Conservation (phyloP, 53 echinoderm and acorn worm genomes). For the Paracentrotus lividus region DNA sequence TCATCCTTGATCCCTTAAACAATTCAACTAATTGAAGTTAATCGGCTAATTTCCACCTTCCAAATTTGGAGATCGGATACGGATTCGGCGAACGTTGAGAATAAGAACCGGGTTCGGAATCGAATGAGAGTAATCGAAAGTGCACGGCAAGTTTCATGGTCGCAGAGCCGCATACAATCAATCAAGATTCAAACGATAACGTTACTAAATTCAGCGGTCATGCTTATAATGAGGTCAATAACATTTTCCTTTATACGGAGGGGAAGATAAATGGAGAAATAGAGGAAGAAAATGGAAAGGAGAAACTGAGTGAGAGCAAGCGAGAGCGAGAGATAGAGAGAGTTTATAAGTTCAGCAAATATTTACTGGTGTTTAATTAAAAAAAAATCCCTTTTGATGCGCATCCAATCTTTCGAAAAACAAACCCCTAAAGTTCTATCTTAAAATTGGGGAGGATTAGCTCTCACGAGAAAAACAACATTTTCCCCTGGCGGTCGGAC, state of each 20-base stretch:
- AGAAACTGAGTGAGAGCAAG: background rate
- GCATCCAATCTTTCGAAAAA: conserved; percentile 22
- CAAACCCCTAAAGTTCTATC: conserved; percentile 3
- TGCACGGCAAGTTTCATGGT: conserved; percentile 63
- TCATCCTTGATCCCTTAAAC: background rate
- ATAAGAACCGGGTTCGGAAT: conserved; percentile 32
- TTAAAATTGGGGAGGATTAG: conserved; percentile 5
- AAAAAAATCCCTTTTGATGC: conserved; percentile 51
- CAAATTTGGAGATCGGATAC: conserved; percentile 38
- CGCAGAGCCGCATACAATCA: conserved; percentile 4
- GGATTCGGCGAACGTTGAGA: conserved; percentile 24
- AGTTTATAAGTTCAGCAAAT: conserved; percentile 34
- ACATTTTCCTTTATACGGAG: background rate
- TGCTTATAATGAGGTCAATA: conserved; percentile 44
- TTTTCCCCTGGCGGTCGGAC: background rate
- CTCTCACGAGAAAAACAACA: conserved; percentile 46
- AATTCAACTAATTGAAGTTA: conserved; percentile 47
- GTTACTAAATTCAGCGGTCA: conserved; percentile 48
- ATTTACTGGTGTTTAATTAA: conserved; percentile 30
- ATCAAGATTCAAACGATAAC: conserved; percentile 49
- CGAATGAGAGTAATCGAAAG: conserved; percentile 59
- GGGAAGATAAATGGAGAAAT: background rate
- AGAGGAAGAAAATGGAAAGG: background rate
- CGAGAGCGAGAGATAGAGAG: background rate
- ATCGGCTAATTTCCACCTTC: conserved; percentile 62